phyloP scores from a whole-genome alignment of 2,888 invertebrate species.

The Lydus trimaculatus region DNA sequence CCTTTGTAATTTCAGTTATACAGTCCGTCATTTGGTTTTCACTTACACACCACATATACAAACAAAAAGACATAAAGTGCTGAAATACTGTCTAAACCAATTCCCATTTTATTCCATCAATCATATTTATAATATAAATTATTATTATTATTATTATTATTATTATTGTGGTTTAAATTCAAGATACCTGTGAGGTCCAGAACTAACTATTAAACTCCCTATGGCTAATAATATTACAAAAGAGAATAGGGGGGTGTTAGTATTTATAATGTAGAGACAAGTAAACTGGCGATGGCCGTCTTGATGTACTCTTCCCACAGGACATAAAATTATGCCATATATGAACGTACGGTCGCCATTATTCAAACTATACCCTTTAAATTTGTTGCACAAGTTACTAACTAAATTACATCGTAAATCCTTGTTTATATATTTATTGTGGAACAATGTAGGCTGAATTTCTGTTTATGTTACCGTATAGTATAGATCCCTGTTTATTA shows the following conservation, averaged over 20 bases:
- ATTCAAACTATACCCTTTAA: slow-evolving; percentile 49
- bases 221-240: not conserved
- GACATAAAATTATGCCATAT: slow-evolving; percentile 46
- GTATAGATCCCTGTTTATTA: not conserved
- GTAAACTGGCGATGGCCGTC: slow-evolving; percentile 38
- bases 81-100: slow-evolving; percentile 9
- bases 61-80: slow-evolving; percentile 1
- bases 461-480: slow-evolving; percentile 6
- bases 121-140: not conserved
- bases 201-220: not conserved
- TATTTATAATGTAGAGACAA: slow-evolving; percentile 17
- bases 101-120: slow-evolving; percentile 4
- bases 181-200: not conserved
- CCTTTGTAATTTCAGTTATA: slow-evolving; percentile 40
- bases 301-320: slow-evolving; percentile 47
- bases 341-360: slow-evolving; percentile 47
- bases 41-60: slow-evolving; percentile 2
- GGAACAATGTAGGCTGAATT: slow-evolving; percentile 42
- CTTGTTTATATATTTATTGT: slow-evolving; percentile 50
- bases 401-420: slow-evolving; percentile 50
- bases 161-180: not conserved
- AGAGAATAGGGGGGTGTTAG: slow-evolving; percentile 2
- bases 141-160: not conserved
- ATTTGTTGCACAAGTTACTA: slow-evolving; percentile 49
- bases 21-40: slow-evolving; percentile 14